Conservation (phyloP, 1,140 invertebrate species). For the Maconellicoccus hirsutus region DNA sequence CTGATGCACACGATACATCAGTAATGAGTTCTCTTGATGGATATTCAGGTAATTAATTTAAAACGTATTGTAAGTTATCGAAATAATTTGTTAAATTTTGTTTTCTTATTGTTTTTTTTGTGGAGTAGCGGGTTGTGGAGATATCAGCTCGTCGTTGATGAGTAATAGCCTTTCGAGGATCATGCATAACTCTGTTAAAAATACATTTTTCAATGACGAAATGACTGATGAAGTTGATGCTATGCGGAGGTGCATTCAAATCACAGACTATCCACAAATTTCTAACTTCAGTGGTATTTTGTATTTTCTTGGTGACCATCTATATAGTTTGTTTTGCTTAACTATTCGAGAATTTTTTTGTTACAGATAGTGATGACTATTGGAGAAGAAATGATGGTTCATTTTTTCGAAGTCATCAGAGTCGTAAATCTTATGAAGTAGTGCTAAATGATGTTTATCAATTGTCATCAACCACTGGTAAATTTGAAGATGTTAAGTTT, state of each 20-base stretch:
- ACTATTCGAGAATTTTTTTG: neutral
- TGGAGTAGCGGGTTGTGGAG: neutral
- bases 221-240: neutral
- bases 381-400: neutral
- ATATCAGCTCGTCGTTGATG: neutral
- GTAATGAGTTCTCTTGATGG: neutral
- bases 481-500: slow-evolving; percentile 33
- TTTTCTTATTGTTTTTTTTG: neutral
- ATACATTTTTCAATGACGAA: neutral
- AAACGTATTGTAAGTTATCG: neutral
- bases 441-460: slow-evolving; percentile 43
- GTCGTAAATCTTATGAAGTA: slow-evolving; percentile 40
- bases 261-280: neutral
- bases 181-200: neutral
- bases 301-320: neutral
- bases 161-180: neutral
- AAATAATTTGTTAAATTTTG: neutral
- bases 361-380: neutral
- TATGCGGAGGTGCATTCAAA: neutral
- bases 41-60: neutral
- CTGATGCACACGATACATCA: neutral
- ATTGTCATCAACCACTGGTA: slow-evolving; percentile 39
- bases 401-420: neutral
- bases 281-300: neutral
- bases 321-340: neutral